Base-by-base conservation (phyloP, 2,888 invertebrate genomes). In the Rotaria socialis region DNA sequence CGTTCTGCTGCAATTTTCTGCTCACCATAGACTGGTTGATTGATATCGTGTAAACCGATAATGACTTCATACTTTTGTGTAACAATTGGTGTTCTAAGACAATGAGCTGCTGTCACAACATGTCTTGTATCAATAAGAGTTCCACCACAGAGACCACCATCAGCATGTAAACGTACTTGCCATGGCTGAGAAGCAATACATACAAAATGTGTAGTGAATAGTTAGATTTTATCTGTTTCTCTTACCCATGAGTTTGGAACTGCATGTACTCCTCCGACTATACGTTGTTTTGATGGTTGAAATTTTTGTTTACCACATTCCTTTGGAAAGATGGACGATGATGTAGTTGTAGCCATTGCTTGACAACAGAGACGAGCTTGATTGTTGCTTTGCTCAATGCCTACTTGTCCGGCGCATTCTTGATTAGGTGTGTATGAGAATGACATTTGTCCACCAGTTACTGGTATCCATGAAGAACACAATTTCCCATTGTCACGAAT, bases 111-210 rank as follows among this genome's bases (percentile, higher is more conserved):
- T 67, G 67, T 67, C 0, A 67, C 19, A 27, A 67, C 27, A 35
- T 67, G 67, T 67, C 67, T 35, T 67, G 67, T 67, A 67, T 67
- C 67, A 35, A 67, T 67, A 5, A 67, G 14, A 67, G 35, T 67
- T 67, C 67, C 67, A 67, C 67, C 67, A 35, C 67, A 67, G 35
- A 67, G 35, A 67, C 67, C 67, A 35, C 35, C 35, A 67, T 27
- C 67, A 35, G 35, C 35, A 16, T 67, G 27, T 67, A 67, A 19
- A 67, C 67, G 67, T 14, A 67, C 35, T 67, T 67, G 67, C 67
- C 67, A 67, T 35, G 67, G 67, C 67, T 67, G n/a, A 67, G 16
- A 67, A 67, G 27, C 14, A 7, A 35, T 16, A 67, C 4, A 24
- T 7, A 56, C 8, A 8, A 1, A 56, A 7, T 8, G 56, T 56